Percentiles rank a stretch among this genome's conserved stretches.
These are phyloP conservation scores for Melanotaenia pygmaea DNA, from an alignment of 2,797 vertebrate genomes.

Conservation along the genomic window DNA sequence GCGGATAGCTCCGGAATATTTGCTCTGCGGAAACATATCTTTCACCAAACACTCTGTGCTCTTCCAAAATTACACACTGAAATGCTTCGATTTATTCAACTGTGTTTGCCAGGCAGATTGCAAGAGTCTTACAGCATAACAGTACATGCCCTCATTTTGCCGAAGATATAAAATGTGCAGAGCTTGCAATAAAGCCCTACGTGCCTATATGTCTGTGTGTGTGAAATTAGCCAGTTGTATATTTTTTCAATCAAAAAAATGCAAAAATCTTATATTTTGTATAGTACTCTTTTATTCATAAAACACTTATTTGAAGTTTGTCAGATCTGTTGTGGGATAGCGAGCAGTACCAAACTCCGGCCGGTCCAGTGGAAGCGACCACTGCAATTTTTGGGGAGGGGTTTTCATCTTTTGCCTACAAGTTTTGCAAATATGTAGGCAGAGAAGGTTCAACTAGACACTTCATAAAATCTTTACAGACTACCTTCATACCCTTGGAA, in stretches of 20 bases:
- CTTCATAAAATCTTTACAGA: not conserved
- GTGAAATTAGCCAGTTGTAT: not conserved
- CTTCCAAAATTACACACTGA: constrained; percentile 21
- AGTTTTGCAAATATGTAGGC: not conserved
- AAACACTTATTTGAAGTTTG: not conserved
- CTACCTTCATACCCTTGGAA: not conserved
- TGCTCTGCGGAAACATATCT: constrained; percentile 24
- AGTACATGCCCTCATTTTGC: constrained; percentile 32
- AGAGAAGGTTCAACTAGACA: not conserved
- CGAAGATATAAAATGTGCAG: constrained; percentile 23
- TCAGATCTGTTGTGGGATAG: no score
- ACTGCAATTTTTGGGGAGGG: not conserved
- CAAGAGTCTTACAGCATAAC: constrained; percentile 23
- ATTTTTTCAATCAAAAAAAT: not conserved
- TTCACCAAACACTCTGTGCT: constrained; percentile 18
- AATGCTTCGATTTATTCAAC: constrained; percentile 31
- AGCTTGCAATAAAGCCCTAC: constrained; percentile 11
- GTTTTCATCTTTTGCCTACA: not conserved
- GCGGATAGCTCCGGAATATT: constrained; percentile 35
- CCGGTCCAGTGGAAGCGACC: not conserved
- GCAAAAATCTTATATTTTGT: not conserved
- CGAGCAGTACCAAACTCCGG: no score
- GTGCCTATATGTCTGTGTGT: not conserved
- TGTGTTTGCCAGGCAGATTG: constrained; percentile 34
- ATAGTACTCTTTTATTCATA: not conserved